Percentiles rank a stretch among this genome's conserved stretches.
phyloP scores from a whole-genome alignment of 2,113 vertebrate genomes.

The Porphyrio hochstetteri region DNA sequence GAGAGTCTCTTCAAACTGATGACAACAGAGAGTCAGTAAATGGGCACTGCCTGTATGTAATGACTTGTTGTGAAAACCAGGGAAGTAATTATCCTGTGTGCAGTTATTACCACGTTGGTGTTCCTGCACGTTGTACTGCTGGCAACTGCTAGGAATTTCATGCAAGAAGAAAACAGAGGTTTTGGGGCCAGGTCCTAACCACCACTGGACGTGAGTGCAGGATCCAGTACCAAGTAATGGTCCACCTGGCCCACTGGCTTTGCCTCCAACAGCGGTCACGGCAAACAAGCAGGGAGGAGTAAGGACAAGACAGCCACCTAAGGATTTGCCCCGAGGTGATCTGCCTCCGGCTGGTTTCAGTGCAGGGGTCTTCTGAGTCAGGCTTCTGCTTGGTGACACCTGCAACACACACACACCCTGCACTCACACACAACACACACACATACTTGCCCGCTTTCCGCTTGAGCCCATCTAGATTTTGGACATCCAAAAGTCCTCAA shows the following conservation, averaged over 20 bases:
- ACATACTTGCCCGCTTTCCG: not conserved
- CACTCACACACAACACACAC: too few species aligned
- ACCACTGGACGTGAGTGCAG: not conserved
- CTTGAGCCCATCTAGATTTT: not conserved
- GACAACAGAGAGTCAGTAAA: not conserved
- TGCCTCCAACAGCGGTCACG: not conserved
- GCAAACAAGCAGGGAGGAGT: not conserved
- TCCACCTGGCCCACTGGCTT: not conserved
- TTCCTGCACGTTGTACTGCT: not conserved
- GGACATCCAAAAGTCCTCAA: not conserved
- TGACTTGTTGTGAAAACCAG: not conserved
- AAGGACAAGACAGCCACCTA: fast-evolving
- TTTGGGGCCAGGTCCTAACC: not conserved
- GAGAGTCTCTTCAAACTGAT: not conserved
- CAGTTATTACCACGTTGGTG: not conserved
- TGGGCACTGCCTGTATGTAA: not conserved
- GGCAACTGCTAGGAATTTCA: not conserved
- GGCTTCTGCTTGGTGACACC: not conserved
- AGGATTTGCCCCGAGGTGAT: not conserved
- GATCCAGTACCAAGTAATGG: not conserved
- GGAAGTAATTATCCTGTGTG: not conserved
- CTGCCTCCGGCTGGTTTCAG: not conserved
- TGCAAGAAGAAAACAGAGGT: not conserved
- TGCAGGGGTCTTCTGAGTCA: not conserved
- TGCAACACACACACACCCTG: not conserved